These are phyloP conservation scores for Lipotes vexillifer DNA, from an alignment of 2,113 vertebrate species.

Conservation along the genomic window DNA sequence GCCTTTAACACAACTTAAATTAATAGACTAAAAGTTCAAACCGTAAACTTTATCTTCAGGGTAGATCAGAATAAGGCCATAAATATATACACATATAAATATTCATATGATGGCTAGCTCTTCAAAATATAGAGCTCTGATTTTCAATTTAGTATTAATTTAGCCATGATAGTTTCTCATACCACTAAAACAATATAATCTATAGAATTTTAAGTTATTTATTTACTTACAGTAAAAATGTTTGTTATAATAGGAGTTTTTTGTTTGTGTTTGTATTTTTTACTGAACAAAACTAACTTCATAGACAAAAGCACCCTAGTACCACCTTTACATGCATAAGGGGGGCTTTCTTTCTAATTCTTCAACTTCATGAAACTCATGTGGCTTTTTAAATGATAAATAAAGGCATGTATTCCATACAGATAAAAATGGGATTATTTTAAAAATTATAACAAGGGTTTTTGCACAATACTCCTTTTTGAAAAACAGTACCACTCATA, in stretches of 20 bases:
- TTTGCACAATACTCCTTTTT: constrained; percentile 28
- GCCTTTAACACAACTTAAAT: constrained; percentile 38
- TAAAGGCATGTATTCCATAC: background rate
- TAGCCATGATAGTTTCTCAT: constrained; percentile 27
- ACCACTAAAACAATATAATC: background rate
- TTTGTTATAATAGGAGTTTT: constrained; percentile 11
- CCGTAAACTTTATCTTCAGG: constrained; percentile 49
- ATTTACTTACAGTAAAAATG: constrained; percentile 8
- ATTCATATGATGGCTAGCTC: background rate
- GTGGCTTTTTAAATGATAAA: constrained; percentile 1
- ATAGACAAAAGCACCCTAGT: constrained; percentile 50
- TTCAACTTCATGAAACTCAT: constrained; percentile 36
- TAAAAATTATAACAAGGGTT: background rate
- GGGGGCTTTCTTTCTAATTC: background rate
- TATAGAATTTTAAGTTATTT: background rate
- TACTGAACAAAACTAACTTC: constrained; percentile 60
- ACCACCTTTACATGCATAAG: background rate
- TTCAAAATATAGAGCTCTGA: constrained; percentile 11
- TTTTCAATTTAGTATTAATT: constrained; percentile 37
- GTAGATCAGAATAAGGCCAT: constrained; percentile 48
- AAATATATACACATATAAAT: background rate
- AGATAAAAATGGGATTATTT: constrained; percentile 10
- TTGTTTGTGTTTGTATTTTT: constrained; percentile 51
- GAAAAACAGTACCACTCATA: constrained; percentile 34
- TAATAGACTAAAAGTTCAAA: constrained; percentile 36